phyloP scores from a whole-genome alignment of 1,140 invertebrate species.

The Paramacrobiotus metropolitanus region DNA sequence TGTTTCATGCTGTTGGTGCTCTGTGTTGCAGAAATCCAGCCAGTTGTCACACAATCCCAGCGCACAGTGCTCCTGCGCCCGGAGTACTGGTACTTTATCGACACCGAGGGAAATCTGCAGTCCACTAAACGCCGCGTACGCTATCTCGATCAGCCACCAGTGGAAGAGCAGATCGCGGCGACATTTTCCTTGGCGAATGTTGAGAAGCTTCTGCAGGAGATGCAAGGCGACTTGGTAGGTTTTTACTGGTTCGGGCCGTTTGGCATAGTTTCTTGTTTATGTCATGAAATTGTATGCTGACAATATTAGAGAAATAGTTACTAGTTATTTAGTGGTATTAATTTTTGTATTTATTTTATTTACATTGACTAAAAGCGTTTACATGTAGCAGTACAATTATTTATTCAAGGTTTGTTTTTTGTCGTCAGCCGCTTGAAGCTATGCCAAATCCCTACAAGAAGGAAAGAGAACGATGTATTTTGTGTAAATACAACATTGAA shows the following conservation, averaged over 20 bases:
- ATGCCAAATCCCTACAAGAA: conserved; percentile 60
- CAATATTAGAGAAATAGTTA: too few species aligned
- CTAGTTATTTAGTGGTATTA: too few species aligned
- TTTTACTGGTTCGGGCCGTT: not conserved
- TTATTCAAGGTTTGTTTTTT: not conserved
- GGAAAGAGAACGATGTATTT: conserved; percentile 44
- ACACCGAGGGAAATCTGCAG: not conserved
- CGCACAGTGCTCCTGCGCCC: not conserved
- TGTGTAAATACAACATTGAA: conserved; percentile 59
- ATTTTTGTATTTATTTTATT: too few species aligned
- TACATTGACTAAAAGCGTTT: too few species aligned
- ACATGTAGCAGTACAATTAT: too few species aligned
- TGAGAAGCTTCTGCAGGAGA: not conserved
- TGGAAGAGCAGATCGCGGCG: not conserved
- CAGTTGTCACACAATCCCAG: too few species aligned
- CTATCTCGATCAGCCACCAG: not conserved
- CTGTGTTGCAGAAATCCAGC: too few species aligned
- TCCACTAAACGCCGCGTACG: not conserved
- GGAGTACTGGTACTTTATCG: not conserved
- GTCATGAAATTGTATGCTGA: too few species aligned
- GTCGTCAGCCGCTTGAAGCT: conserved; percentile 29
- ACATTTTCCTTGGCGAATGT: not conserved
- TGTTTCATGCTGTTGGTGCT: too few species aligned
- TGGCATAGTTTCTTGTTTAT: not conserved
- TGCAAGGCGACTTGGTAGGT: conserved; percentile 1